Evolutionary conservation across 2,797 vertebrate species (phyloP), one percentile per base, ranked within the genome.

Genomic region (Sarcophilus harrisii): DNA sequence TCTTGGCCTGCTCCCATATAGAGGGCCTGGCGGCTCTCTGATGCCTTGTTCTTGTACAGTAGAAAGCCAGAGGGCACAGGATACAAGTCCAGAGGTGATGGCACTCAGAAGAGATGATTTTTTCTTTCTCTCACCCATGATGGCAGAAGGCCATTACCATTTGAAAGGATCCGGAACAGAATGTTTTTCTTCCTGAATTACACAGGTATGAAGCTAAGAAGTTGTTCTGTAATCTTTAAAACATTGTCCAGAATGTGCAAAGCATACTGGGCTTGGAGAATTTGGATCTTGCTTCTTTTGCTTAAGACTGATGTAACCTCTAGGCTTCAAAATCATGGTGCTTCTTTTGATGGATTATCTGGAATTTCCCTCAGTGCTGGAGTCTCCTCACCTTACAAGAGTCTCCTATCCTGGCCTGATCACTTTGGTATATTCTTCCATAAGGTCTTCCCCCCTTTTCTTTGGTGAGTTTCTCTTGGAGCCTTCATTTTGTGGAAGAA

Each of bases 131-230:
- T 96, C 93, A 58, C 66, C 58, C 89, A 95, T 24, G 29, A 38
- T 96, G 96, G 96, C 92, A 92, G 54, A 95, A 57, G 60, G 94
- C 97, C 95, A 5, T 73, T 94, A 18, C 28, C 62, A 96, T 95
- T 95, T 92, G 60, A 94, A 95, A 96, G 54, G 95, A 58, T 73
- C 0, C 90, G 90, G 96, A 97, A 97, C 92, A 98, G 98, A 98
- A 97, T 92, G 13, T 95, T 96, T 98, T 98, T 90, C 91, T 62
- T 96, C 58, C 27, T 96, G 24, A 93, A 73, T 96, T 97, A 91
- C 28, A n/a, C 73, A 95, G 96, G 93, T 96, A 92, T 93, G 95
- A 97, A 97, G 98, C 94, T 91, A 97, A 92, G 94, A 95, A 96
- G 92, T 97, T 91, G 30, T 73, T 96, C 89, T 94, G 57, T 94